Conservation (phyloP, 1,140 invertebrate genomes). For the Dendroctonus valens region DNA sequence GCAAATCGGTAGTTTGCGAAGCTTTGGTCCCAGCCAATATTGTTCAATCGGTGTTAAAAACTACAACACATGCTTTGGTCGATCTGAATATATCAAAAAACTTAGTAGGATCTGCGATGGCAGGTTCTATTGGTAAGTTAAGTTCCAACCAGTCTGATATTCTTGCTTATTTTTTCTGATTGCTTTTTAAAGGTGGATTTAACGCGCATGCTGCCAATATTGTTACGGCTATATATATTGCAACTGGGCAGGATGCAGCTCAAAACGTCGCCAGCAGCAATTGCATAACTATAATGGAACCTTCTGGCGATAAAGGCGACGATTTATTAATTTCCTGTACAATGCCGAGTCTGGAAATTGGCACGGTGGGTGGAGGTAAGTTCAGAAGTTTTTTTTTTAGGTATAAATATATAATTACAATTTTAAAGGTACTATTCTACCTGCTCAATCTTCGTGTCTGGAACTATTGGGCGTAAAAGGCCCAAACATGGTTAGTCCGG, state of each 20-base stretch:
- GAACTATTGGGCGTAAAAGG: conserved; percentile 90
- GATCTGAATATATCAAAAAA: conserved; percentile 93
- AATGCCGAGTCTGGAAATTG: conserved; percentile 97
- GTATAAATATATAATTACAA: conserved; percentile 1
- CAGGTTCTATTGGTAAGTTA: conserved; percentile 78
- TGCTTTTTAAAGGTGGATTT: conserved; percentile 66
- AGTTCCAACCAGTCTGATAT: not conserved
- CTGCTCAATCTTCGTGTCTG: conserved; percentile 86
- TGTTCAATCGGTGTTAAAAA: conserved; percentile 77
- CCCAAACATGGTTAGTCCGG: conserved; percentile 61
- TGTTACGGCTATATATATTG: conserved; percentile 95
- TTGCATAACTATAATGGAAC: conserved; percentile 93
- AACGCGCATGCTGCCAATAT: conserved; percentile 99
- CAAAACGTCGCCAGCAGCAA: conserved; percentile 95
- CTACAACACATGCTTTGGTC: conserved; percentile 78
- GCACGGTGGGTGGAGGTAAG: conserved; percentile 91
- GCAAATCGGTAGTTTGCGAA: conserved; percentile 94
- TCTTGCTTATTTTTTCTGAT: not conserved
- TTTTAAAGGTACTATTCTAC: conserved; percentile 69
- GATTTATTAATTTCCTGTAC: conserved; percentile 94
- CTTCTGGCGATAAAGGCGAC: conserved; percentile 69
- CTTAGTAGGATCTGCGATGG: conserved; percentile 89
- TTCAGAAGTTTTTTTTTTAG: conserved; percentile 1
- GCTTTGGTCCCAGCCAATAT: conserved; percentile 76
- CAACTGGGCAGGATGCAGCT: conserved; percentile 97